Evolutionary conservation across 2,797 vertebrate genomes (phyloP).

Genomic region (Lophotriccus pileatus): DNA sequence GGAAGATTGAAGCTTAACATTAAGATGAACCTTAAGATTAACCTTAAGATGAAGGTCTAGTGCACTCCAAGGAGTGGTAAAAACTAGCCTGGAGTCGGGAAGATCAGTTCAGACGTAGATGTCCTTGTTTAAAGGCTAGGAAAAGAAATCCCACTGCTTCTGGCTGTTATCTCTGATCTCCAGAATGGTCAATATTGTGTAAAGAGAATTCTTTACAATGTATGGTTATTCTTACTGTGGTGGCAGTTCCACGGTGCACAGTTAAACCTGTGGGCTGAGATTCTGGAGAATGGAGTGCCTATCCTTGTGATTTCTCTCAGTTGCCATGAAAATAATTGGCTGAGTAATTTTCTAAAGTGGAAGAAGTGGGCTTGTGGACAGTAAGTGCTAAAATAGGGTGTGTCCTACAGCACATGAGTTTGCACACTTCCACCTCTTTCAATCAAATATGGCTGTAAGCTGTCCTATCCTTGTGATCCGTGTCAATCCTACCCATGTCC

Average conservation of each 20-base stretch:
- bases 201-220: neutral
- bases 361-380: neutral
- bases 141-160: neutral
- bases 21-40: too few species aligned
- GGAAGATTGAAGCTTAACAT: neutral
- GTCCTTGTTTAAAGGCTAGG: neutral
- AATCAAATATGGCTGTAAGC: neutral
- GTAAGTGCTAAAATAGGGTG: neutral
- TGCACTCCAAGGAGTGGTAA: neutral
- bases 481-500: neutral
- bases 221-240: neutral
- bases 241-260: neutral
- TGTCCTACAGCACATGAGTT: neutral
- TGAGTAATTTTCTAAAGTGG: neutral
- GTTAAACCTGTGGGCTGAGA: neutral
- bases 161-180: neutral
- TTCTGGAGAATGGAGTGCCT: neutral
- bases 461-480: neutral
- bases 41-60: neutral
- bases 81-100: neutral
- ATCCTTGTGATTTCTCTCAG: neutral
- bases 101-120: neutral
- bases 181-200: neutral
- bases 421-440: neutral
- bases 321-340: neutral